Evolutionary conservation across 2,113 vertebrate genomes (phyloP), one percentile per base, ranked within the genome.

Genomic region (Enhydra lutris): DNA sequence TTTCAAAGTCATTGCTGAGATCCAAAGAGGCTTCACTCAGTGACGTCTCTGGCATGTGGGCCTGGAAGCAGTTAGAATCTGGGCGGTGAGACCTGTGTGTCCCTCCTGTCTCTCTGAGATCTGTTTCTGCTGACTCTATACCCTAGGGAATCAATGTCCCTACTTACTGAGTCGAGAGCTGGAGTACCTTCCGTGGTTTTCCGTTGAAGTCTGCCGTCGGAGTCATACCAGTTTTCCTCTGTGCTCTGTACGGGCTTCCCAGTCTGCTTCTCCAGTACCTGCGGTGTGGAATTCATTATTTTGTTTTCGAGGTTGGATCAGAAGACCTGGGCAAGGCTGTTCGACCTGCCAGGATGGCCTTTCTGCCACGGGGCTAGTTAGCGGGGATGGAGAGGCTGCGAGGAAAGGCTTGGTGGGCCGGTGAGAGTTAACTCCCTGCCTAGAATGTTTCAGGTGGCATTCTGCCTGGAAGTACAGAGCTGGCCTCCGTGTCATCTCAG

Each of bases 381-480:
- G 57, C 63, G 47, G 47, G 57, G 45, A 81, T 23, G 0, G 3
- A 61, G 47, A 79, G 47, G 26, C 36, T 79, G 6, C 20, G 31
- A 79, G 80, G 94, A 89, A 79, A 93, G 45, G 17, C 45, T 83
- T 57, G 7, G 17, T 63, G 39, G 69, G 52, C 20, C 7, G 50
- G 73, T 17, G 57, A 87, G 88, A 79, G 85, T 97, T 97, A 94
- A 81, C 82, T 91, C 55, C 84, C 69, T 79, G 65, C 79, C 36
- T 87, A 23, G 65, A 74, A 18, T 24, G 36, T 88, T 73, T 78
- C 69, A 67, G 57, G 79, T 85, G 86, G 55, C 74, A 39, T 89
- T 91, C 86, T 96, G 74, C 91, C 97, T 94, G 42, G 42, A 96
- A 88, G 78, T 14, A 29, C 26, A 82, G 85, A 93, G 83, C 76